Evolutionary conservation across 2,797 vertebrate genomes (phyloP).

Genomic region (Carapus acus): DNA sequence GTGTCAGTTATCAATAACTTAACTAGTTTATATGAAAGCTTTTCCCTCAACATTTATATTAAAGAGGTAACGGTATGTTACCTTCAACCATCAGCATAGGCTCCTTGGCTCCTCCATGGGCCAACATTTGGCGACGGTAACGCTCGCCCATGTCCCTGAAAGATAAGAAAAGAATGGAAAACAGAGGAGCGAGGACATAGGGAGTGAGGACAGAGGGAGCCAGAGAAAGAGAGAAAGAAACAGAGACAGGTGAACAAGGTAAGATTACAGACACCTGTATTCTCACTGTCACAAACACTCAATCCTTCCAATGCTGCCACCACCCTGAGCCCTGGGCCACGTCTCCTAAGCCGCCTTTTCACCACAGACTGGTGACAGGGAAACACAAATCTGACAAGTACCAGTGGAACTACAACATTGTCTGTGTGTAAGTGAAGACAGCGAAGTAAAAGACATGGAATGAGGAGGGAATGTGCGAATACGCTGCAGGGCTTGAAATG

Average conservation of each 20-base stretch:
- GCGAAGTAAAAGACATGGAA: conserved; percentile 8
- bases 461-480: neutral
- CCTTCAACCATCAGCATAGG: conserved; percentile 96
- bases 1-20: neutral
- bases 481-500: conserved; percentile 3
- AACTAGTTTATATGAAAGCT: neutral
- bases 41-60: too few species aligned
- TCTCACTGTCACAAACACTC: conserved; percentile 11
- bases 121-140: conserved; percentile 93
- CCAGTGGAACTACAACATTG: conserved; percentile 47
- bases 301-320: neutral
- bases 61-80: conserved; percentile 46
- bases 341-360: conserved; percentile 25
- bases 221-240: neutral
- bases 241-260: conserved; percentile 39
- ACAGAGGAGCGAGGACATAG: conserved; percentile 33
- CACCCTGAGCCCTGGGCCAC: conserved; percentile 22
- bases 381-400: conserved; percentile 42
- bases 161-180: conserved; percentile 21
- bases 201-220: too few species aligned
- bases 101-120: conserved; percentile 89
- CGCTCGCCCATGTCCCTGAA: conserved; percentile 90
- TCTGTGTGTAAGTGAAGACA: conserved; percentile 12
- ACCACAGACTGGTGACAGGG: conserved; percentile 45
- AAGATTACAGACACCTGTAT: conserved; percentile 59